Conservation (phyloP, 2,113 vertebrate species). For the Myotis brandtii region DNA sequence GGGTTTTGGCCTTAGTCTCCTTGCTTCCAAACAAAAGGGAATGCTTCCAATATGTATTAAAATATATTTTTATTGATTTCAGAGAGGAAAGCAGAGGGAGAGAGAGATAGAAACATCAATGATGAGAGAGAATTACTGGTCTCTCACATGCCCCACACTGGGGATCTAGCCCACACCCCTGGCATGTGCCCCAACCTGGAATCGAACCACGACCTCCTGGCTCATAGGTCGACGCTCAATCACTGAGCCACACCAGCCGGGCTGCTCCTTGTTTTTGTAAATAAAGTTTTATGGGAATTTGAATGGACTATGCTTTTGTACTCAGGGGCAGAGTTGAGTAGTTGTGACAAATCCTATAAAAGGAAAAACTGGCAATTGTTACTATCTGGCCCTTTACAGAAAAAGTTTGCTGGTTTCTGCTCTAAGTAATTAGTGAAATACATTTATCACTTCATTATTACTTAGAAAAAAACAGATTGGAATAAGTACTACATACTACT, state of each 20-base stretch:
- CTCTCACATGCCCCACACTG: too few relatives aligned
- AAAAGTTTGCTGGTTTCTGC: neutral
- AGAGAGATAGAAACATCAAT: too few relatives aligned
- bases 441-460: slow-evolving; percentile 23
- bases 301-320: neutral
- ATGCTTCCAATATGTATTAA: slow-evolving; percentile 24
- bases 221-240: too few relatives aligned
- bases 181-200: too few relatives aligned
- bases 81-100: too few relatives aligned
- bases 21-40: slow-evolving; percentile 66
- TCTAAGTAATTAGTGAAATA: slow-evolving; percentile 13
- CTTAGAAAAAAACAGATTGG: neutral
- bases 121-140: too few relatives aligned
- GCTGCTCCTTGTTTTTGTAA: slow-evolving; percentile 9
- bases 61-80: too few relatives aligned
- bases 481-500: neutral
- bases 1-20: slow-evolving; percentile 60
- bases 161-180: too few relatives aligned
- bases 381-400: neutral
- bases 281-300: slow-evolving; percentile 10
- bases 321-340: neutral
- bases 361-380: neutral
- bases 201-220: too few relatives aligned
- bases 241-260: neutral
- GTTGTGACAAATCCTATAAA: neutral